phyloP scores from a whole-genome alignment of 2,113 vertebrate genomes.

The Rhinoderma darwinii region DNA sequence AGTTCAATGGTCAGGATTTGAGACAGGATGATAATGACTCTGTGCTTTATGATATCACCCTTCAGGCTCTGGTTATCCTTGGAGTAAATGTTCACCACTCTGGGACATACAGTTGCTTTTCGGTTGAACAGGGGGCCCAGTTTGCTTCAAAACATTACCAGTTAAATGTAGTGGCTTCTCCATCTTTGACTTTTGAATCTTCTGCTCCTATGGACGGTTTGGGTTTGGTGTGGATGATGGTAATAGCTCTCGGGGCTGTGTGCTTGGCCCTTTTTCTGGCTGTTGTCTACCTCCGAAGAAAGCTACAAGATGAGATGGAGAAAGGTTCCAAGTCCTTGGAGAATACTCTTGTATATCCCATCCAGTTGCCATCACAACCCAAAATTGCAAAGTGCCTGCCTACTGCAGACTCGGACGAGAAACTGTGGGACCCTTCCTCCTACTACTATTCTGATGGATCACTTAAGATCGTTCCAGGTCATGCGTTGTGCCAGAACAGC shows the following conservation, averaged over 20 bases:
- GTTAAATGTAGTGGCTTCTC: conserved; percentile 80
- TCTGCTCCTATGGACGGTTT: conserved; percentile 85
- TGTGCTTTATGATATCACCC: conserved; percentile 76
- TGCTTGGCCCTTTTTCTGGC: conserved; percentile 84
- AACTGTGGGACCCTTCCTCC: conserved; percentile 92
- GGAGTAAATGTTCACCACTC: conserved; percentile 76
- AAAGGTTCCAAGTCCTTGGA: conserved; percentile 87
- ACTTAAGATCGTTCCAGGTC: conserved; percentile 94
- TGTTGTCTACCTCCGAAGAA: conserved; percentile 85
- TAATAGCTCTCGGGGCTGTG: conserved; percentile 84
- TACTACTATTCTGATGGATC: conserved; percentile 96
- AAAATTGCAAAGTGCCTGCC: conserved; percentile 82
- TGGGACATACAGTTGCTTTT: conserved; percentile 85
- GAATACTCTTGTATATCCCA: conserved; percentile 92
- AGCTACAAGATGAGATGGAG: conserved; percentile 85
- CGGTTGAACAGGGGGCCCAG: conserved; percentile 83
- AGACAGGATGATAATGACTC: conserved; percentile 66
- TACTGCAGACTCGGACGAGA: conserved; percentile 82
- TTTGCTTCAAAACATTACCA: conserved; percentile 83
- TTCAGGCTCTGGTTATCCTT: conserved; percentile 84
- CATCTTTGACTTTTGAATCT: conserved; percentile 82
- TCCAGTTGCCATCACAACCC: conserved; percentile 90
- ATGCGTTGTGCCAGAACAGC: conserved; percentile 82
- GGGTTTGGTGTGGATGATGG: conserved; percentile 90
- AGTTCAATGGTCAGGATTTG: conserved; percentile 83